phyloP scores from a whole-genome alignment of 2,888 invertebrate species.

The Philereme vetulata region DNA sequence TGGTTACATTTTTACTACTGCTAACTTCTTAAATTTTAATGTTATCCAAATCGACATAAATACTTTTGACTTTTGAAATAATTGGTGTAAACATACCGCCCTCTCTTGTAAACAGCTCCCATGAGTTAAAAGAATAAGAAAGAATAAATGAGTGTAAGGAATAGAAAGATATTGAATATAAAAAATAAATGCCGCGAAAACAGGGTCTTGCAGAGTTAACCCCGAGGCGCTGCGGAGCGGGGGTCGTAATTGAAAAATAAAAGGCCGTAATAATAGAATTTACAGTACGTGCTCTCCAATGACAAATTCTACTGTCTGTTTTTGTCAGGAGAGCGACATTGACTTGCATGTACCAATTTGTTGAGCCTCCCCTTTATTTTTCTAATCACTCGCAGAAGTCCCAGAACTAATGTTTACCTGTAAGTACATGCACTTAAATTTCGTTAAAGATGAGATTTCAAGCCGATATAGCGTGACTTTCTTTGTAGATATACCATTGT shows the following conservation, averaged over 20 bases:
- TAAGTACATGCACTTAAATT: no score
- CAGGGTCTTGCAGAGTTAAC: slow-evolving; percentile 64
- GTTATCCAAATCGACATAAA: no score
- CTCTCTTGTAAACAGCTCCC: slow-evolving; percentile 20
- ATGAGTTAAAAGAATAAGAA: no score
- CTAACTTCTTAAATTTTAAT: no score
- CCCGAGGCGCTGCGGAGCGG: slow-evolving; percentile 71
- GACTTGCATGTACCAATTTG: slow-evolving; percentile 58
- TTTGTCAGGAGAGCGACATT: slow-evolving; percentile 74
- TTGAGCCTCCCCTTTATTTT: slow-evolving; percentile 43
- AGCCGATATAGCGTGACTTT: no score
- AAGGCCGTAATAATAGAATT: slow-evolving; percentile 83
- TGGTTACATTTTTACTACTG: no score
- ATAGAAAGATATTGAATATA: slow-evolving; percentile 37
- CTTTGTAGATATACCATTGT: no score
- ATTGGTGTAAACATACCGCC: background rate
- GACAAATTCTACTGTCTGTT: slow-evolving; percentile 78
- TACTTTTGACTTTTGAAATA: background rate
- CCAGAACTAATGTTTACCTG: background rate
- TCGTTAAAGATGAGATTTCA: no score
- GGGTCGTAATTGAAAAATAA: slow-evolving; percentile 83
- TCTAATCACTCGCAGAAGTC: slow-evolving; percentile 34
- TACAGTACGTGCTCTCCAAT: slow-evolving; percentile 80
- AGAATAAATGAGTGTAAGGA: no score
- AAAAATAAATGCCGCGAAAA: slow-evolving; percentile 51